Conservation (phyloP, 2,113 vertebrate species). For the Eulemur macaco region DNA sequence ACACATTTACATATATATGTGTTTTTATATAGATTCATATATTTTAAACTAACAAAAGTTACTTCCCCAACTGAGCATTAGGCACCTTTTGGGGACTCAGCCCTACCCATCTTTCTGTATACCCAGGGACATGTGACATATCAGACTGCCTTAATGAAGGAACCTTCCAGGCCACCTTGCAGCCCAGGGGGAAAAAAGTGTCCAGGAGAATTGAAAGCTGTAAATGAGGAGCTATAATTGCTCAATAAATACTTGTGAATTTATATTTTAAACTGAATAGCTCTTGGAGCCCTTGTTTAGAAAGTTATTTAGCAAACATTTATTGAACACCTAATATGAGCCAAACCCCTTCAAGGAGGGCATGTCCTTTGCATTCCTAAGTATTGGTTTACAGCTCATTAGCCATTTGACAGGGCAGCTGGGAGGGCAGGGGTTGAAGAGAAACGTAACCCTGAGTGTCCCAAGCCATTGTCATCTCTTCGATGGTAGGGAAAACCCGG, state of each 20-base stretch:
- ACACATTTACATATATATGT: background rate
- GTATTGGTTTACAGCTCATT: slow-evolving; percentile 44
- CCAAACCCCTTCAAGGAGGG: background rate
- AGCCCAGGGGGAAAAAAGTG: too few species aligned
- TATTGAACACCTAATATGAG: background rate
- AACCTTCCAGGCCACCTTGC: background rate
- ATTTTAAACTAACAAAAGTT: background rate
- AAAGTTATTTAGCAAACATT: slow-evolving; percentile 7
- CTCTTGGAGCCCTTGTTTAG: background rate
- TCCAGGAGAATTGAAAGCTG: background rate
- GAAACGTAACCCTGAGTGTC: background rate
- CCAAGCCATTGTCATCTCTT: background rate
- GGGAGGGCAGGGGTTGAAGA: background rate
- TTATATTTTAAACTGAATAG: background rate
- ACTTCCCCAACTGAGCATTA: background rate
- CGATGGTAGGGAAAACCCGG: background rate
- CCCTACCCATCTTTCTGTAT: background rate
- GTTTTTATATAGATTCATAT: background rate
- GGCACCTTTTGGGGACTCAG: background rate
- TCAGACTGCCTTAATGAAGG: background rate
- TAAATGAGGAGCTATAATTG: background rate
- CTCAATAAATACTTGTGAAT: background rate
- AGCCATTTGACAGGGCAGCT: slow-evolving; percentile 8
- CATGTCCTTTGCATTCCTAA: background rate
- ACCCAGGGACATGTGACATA: background rate